phyloP scores from a whole-genome alignment of 2,888 invertebrate species.

The Crossocerus cetratus region DNA sequence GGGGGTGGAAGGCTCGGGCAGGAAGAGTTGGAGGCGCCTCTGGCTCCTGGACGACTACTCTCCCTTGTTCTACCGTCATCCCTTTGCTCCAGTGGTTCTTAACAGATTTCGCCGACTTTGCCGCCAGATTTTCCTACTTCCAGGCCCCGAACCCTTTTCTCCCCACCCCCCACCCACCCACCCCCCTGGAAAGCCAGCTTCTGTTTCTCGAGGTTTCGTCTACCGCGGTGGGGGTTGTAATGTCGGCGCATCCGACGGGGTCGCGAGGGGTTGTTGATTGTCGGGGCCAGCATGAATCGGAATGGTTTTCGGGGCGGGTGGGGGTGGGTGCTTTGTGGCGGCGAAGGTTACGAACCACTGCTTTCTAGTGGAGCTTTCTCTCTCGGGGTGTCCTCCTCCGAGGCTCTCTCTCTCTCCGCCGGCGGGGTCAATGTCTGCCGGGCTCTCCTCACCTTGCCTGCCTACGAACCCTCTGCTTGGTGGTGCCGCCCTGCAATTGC shows the following conservation, averaged over 20 bases:
- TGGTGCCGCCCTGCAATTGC: constrained; percentile 32
- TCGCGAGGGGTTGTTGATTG: no score
- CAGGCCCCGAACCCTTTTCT: constrained; percentile 20
- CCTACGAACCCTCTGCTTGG: constrained; percentile 16
- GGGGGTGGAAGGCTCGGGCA: not conserved
- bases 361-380: constrained; percentile 36
- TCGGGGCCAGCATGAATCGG: no score
- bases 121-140: constrained; percentile 3
- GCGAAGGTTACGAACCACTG: constrained; percentile 2
- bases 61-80: constrained; percentile 22
- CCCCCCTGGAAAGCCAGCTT: not conserved
- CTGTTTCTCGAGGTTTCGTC: no score
- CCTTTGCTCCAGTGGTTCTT: constrained; percentile 17
- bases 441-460: constrained; percentile 42
- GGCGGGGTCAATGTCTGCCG: constrained; percentile 55
- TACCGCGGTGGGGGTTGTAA: no score
- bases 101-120: constrained; percentile 1
- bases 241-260: no score
- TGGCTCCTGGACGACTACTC: constrained; percentile 44
- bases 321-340: not conserved
- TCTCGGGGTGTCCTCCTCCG: constrained; percentile 44
- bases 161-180: constrained; percentile 14
- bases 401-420: constrained; percentile 34
- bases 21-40: constrained; percentile 46
- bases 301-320: no score